Percentiles rank a stretch among this genome's conserved stretches.
phyloP scores from a whole-genome alignment of 2,888 invertebrate species.

The Diploptera punctata region DNA sequence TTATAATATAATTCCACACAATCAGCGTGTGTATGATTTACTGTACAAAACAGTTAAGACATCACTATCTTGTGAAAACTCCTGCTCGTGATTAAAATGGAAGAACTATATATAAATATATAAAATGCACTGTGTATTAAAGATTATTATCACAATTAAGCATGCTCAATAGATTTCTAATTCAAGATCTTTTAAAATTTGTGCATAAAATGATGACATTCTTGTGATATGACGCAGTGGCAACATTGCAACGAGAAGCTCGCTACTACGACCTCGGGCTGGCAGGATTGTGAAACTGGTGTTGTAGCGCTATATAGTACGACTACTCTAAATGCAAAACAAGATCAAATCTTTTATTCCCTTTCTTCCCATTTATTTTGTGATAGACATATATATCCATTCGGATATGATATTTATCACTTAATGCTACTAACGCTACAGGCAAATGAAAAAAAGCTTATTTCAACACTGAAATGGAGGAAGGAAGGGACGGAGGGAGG shows the following conservation, averaged over 20 bases:
- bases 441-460: conserved; percentile 14
- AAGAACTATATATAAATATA: too few relatives aligned
- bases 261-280: conserved; percentile 7
- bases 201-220: too few relatives aligned
- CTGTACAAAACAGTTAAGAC: too few relatives aligned
- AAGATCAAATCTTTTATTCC: too few relatives aligned
- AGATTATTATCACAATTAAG: too few relatives aligned
- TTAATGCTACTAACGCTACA: not conserved
- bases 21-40: too few relatives aligned
- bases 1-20: too few relatives aligned
- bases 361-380: conserved; percentile 1
- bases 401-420: not conserved
- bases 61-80: too few relatives aligned
- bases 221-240: not conserved
- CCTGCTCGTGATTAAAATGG: too few relatives aligned
- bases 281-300: conserved; percentile 36
- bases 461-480: conserved; percentile 15
- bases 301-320: conserved; percentile 21
- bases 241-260: not conserved
- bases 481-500: not conserved
- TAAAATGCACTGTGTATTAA: too few relatives aligned
- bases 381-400: conserved; percentile 2
- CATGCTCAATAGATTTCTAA: too few relatives aligned
- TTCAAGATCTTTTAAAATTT: too few relatives aligned
- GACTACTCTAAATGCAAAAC: conserved; percentile 11